A percentile compares a stretch with the other conserved stretches of the same genome.
phyloP scores from a whole-genome alignment of 23 tunicate species.

The Clavelina lepadiformis region DNA sequence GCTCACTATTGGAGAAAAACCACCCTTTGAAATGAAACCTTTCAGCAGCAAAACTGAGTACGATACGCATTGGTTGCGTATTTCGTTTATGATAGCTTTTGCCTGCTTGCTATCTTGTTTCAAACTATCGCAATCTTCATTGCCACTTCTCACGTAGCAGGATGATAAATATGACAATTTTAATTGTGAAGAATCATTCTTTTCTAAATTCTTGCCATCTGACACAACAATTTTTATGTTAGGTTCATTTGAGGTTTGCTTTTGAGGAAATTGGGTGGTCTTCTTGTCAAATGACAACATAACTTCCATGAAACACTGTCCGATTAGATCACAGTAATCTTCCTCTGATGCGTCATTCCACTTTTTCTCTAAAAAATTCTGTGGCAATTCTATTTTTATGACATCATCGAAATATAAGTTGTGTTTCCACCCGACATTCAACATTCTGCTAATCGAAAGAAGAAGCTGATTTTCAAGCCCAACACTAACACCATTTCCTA shows the following conservation, averaged over 20 bases:
- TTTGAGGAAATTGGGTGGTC: background rate
- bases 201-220: too few relatives aligned
- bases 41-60: conserved; percentile 15
- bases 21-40: conserved; percentile 10
- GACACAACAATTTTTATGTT: background rate
- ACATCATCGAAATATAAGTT: too few relatives aligned
- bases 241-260: conserved; percentile 1
- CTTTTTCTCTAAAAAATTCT: too few relatives aligned
- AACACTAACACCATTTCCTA: too few relatives aligned
- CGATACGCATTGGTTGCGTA: conserved; percentile 25
- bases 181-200: background rate
- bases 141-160: background rate
- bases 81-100: conserved; percentile 22
- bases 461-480: too few relatives aligned
- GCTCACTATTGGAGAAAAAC: background rate
- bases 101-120: background rate
- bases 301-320: conserved; percentile 27
- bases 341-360: too few relatives aligned
- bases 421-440: too few relatives aligned
- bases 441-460: too few relatives aligned
- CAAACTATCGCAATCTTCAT: background rate
- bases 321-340: conserved; percentile 11
- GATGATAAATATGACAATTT: background rate
- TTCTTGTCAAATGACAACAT: conserved; percentile 14
- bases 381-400: too few relatives aligned